Base-by-base conservation (phyloP, 1,140 invertebrate genomes). In the Ctenoplectra terminalis region DNA sequence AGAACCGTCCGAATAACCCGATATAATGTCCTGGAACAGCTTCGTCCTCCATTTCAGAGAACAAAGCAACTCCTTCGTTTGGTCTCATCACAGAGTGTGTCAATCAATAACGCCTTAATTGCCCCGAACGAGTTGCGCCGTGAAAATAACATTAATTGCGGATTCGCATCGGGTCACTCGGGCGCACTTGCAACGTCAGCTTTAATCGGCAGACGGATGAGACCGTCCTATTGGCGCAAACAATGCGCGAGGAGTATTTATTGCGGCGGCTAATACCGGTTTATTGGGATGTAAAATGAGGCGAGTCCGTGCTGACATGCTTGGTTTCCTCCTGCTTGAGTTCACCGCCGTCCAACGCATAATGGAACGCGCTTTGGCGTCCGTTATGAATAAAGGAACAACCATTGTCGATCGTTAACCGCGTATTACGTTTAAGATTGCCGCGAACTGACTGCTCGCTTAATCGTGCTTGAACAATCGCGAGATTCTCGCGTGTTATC, bases 231-330 rank as follows among this genome's bases (percentile, higher is more conserved):
- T 87, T 64, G 82, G 66, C 54, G 85, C 87, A 89, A 90, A 89
- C 87, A 88, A 88, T 85, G 70, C 82, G 63, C 76, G 71, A 67
- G 26, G 80, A 87, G 87, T 89, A 91, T 91, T 91, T 91, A 91
- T 91, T 89, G 87, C 88, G 78, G 48, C 37, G 82, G 85, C 87
- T 91, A 91, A 90, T 90, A 77, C 89, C 85, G 87, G 86, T 91
- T 90, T 91, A 91, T 91, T 91, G 89, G 89, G 77, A 90, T 90
- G 90, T 90, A 90, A 90, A 91, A 90, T 90, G 90, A 90, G 81
- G 58, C 87, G 75, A 87, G 76, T 84, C 83, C 69, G 72, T 88
- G 88, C 88, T 89, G 90, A 90, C 87, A 89, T 52, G 80, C 77
- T 88, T 84, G 81, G 63, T 90, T 88, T 82, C 81, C 71, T 83